These are phyloP conservation scores for Plutella xylostella DNA, from an alignment of 2,888 invertebrate genomes.

Conservation along the genomic window DNA sequence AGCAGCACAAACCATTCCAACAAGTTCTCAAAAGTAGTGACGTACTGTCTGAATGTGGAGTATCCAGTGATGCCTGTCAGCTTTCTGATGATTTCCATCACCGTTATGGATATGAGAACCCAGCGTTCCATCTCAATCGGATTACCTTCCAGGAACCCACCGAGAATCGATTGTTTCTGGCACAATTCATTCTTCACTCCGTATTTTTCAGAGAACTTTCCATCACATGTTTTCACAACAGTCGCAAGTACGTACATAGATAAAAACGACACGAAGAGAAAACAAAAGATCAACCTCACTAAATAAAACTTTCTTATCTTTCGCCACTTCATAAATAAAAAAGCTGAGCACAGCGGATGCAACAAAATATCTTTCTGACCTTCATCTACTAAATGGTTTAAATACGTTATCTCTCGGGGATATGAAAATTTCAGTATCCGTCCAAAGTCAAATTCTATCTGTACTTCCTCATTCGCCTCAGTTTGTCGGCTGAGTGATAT, in stretches of 20 bases:
- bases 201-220: constrained; percentile 50
- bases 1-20: constrained; percentile 89
- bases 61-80: constrained; percentile 85
- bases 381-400: constrained; percentile 88
- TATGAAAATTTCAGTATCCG: constrained; percentile 85
- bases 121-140: constrained; percentile 86
- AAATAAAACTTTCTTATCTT: constrained; percentile 91
- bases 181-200: constrained; percentile 78
- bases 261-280: constrained; percentile 82
- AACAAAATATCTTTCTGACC: constrained; percentile 88
- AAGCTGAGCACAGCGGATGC: constrained; percentile 89
- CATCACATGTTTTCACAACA: constrained; percentile 77
- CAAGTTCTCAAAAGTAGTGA: constrained; percentile 85
- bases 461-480: constrained; percentile 83
- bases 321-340: constrained; percentile 90
- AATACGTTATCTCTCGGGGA: constrained; percentile 86
- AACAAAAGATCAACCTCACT: constrained; percentile 82
- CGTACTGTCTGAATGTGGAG: constrained; percentile 81
- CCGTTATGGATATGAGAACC: constrained; percentile 79
- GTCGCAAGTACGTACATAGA: constrained; percentile 85
- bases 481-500: constrained; percentile 79
- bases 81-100: constrained; percentile 82
- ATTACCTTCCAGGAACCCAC: constrained; percentile 77
- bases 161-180: constrained; percentile 78
- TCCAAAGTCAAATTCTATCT: constrained; percentile 84